Base-by-base conservation (phyloP, 2,113 vertebrate genomes). In the Mormyrus lacerda region DNA sequence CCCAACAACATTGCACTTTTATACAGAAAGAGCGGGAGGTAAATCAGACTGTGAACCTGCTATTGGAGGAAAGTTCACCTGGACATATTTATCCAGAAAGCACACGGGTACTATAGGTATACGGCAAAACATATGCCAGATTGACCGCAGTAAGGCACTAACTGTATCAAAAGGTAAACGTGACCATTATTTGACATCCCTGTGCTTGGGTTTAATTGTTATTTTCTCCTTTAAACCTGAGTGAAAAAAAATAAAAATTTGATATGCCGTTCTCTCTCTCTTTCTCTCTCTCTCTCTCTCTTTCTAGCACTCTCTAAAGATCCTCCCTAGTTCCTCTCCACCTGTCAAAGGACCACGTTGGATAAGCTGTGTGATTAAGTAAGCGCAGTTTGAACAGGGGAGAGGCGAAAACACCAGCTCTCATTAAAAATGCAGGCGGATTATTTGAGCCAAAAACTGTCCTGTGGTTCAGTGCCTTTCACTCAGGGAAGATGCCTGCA, bases 401-500 rank as follows among this genome's bases (percentile, higher is more conserved):
- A 87, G 50, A 27, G 27, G 48, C 24, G 50, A 35, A 53, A 85
- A 45, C 44, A 50, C 19, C 21, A 27, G 45, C 83, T 48, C 83
- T 85, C 83, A 85, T 85, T 85, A 85, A 85, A 85, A 85, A 85
- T 85, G 47, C 83, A 85, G 83, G 83, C 42, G 83, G 83, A 85
- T 85, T 85, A 47, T 47, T 47, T 85, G 83, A 42, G 83, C 83
- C 83, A 85, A 47, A 85, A 50, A 85, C 44, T 85, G 83, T 85
- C 83, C 83, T 85, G 83, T 50, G 83, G 83, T 85, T 85, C 83
- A 85, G 83, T 85, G 83, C 83, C n/a, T 85, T 85, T 85, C 83
- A 85, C 47, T 47, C 83, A 50, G 45, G 83, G 21, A 48, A 85
- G 83, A 48, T 50, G 83, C 83, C 83, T 50, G 47, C 11, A 85